Evolutionary conservation across 2,113 vertebrate species (phyloP).

Genomic region (Balaenoptera acutorostrata): DNA sequence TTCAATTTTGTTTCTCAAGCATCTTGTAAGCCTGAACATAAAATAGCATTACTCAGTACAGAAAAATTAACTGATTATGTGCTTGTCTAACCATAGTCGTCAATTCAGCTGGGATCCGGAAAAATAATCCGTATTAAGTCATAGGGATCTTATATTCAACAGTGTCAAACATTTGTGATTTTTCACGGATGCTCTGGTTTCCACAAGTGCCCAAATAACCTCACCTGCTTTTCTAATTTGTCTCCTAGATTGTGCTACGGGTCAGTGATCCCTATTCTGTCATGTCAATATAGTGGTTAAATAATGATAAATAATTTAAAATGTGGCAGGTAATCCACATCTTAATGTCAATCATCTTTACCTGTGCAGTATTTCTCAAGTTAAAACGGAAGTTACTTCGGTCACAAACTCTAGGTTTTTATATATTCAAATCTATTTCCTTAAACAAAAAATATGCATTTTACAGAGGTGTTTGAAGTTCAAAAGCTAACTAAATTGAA

Average conservation of each 20-base stretch:
- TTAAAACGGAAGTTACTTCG: slow-evolving; percentile 9
- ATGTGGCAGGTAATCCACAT: slow-evolving; percentile 22
- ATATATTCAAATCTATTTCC: neutral
- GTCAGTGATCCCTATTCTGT: slow-evolving; percentile 52
- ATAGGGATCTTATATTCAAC: slow-evolving; percentile 39
- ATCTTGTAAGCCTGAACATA: slow-evolving; percentile 43
- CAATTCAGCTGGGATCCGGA: slow-evolving; percentile 44
- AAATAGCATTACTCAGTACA: slow-evolving; percentile 51
- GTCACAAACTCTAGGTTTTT: neutral
- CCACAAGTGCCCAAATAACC: slow-evolving; percentile 38
- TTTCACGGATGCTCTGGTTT: slow-evolving; percentile 66
- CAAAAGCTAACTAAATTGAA: neutral
- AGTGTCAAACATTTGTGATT: slow-evolving; percentile 63
- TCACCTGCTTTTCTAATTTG: slow-evolving; percentile 73
- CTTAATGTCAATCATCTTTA: slow-evolving; percentile 29
- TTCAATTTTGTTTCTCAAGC: slow-evolving; percentile 48
- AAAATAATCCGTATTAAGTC: slow-evolving; percentile 55
- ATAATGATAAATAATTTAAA: slow-evolving; percentile 65
- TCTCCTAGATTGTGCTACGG: neutral
- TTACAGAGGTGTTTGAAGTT: neutral
- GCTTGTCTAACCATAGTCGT: neutral
- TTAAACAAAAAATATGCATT: neutral
- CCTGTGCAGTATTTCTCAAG: neutral
- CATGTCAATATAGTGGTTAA: slow-evolving; percentile 60
- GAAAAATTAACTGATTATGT: slow-evolving; percentile 59